A percentile compares a stretch with the other conserved stretches of the same genome.
Evolutionary conservation across 2,888 invertebrate species (phyloP).

Genomic region (Kryphioiulus occultus): DNA sequence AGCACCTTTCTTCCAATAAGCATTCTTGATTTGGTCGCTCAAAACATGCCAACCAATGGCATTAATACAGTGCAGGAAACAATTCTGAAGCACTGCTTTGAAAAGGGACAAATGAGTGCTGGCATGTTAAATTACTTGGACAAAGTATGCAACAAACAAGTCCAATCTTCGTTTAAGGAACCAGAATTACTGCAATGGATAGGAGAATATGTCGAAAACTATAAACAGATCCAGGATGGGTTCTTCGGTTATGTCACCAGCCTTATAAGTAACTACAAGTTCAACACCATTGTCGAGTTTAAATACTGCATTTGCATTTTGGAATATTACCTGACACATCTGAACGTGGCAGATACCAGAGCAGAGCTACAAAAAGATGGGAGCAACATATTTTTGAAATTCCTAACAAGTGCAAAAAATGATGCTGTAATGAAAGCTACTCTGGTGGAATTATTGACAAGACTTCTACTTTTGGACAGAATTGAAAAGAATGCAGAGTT

Average conservation of each 20-base stretch:
- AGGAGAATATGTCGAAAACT: background rate
- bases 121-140: background rate
- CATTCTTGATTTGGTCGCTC: background rate
- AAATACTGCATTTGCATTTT: background rate
- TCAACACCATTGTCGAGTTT: background rate
- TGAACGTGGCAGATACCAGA: background rate
- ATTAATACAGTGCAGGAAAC: background rate
- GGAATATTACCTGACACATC: background rate
- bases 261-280: background rate
- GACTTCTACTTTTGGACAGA: background rate
- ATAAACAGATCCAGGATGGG: background rate
- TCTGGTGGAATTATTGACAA: background rate
- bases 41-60: background rate
- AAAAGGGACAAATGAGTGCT: background rate
- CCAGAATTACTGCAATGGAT: background rate
- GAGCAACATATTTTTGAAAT: background rate
- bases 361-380: background rate
- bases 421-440: background rate
- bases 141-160: background rate
- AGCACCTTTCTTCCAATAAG: background rate
- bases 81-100: background rate
- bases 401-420: background rate
- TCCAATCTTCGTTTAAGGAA: background rate
- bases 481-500: background rate
- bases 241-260: background rate